phyloP scores from a whole-genome alignment of 1,140 invertebrate species.

The Lordiphosa collinella region DNA sequence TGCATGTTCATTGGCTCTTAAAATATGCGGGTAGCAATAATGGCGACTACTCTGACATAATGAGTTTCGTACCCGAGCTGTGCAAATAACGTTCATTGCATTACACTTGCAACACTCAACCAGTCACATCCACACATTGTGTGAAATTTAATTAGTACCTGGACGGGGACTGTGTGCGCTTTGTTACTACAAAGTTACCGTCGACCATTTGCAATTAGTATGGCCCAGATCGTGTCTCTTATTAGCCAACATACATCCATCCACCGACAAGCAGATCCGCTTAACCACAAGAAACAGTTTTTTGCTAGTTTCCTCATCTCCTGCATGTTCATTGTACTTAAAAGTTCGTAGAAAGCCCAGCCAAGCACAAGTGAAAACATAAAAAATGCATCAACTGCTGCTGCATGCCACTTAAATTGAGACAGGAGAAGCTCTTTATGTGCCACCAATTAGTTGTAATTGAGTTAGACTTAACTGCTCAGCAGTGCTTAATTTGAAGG shows the following conservation, averaged over 20 bases:
- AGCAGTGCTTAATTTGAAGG: too few relatives aligned
- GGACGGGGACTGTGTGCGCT: neutral
- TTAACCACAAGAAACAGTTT: constrained; percentile 3
- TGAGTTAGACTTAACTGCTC: too few relatives aligned
- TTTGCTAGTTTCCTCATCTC: neutral
- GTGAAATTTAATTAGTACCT: constrained; percentile 22
- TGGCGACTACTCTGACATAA: constrained; percentile 41
- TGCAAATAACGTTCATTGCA: constrained; percentile 26
- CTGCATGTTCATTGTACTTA: constrained; percentile 51
- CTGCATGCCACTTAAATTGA: constrained; percentile 25
- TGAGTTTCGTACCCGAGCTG: constrained; percentile 21
- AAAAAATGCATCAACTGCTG: constrained; percentile 69
- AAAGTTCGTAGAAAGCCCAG: constrained; percentile 57
- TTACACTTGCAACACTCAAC: constrained; percentile 20
- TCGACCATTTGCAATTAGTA: constrained; percentile 4
- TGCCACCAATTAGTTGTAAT: too few relatives aligned
- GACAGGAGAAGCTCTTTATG: neutral
- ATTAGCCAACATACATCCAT: constrained; percentile 4
- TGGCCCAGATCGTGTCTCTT: constrained; percentile 1
- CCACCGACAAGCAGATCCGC: too few relatives aligned
- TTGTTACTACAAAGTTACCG: constrained; percentile 3
- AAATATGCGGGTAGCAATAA: constrained; percentile 18
- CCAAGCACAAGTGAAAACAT: constrained; percentile 60
- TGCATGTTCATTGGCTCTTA: neutral
- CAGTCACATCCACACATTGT: neutral